Evolutionary conservation across 2,113 vertebrate species (phyloP).

Genomic region (Podiceps cristatus): DNA sequence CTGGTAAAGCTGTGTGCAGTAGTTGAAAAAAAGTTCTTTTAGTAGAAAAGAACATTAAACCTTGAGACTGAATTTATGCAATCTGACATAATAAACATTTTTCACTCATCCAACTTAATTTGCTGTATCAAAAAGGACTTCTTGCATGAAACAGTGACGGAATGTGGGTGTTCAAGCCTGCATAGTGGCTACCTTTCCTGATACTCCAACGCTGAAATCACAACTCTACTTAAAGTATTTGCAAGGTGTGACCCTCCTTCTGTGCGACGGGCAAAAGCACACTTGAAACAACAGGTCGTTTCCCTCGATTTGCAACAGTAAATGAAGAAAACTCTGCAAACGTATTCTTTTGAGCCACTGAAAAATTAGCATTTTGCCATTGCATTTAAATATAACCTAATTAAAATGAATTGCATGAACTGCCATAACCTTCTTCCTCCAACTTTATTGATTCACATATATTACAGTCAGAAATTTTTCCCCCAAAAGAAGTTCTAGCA

Average conservation of each 20-base stretch:
- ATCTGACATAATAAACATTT: not conserved
- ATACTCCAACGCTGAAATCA: not conserved
- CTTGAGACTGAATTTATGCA: not conserved
- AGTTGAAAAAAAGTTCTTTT: too few species aligned
- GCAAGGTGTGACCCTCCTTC: not conserved
- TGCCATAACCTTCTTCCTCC: not conserved
- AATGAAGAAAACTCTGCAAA: not conserved
- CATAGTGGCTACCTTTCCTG: not conserved
- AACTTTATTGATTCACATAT: not conserved
- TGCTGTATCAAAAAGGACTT: not conserved
- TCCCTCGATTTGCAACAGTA: not conserved
- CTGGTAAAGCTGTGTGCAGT: not conserved
- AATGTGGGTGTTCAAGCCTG: not conserved
- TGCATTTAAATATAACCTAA: not conserved
- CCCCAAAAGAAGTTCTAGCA: not conserved
- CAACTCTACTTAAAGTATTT: not conserved
- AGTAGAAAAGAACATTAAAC: not conserved
- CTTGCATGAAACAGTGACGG: accelerated
- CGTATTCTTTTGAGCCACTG: not conserved
- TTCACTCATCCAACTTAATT: not conserved
- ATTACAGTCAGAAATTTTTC: not conserved
- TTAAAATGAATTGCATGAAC: not conserved
- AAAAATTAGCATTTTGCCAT: not conserved
- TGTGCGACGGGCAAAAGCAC: too few species aligned
- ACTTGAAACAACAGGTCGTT: not conserved